Base-by-base conservation (phyloP, 2,888 invertebrate genomes). In the Erannis defoliaria region DNA sequence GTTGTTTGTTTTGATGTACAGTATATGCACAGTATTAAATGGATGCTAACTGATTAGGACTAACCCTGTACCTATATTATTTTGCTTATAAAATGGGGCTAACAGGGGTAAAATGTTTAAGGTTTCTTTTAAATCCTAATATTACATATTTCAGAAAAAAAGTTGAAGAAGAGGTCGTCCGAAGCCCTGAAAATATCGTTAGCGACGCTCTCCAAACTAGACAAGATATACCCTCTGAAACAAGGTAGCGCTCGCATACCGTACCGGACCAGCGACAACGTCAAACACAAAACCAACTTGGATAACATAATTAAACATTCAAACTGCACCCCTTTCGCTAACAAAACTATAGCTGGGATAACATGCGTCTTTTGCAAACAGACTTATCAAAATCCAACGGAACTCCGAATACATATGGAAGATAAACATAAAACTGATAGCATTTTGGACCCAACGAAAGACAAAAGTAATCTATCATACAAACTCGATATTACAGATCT, bases 401-500 rank as follows among this genome's bases (percentile, higher is more conserved):
- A 80, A 1, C 62, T 92, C 0, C 73, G 83, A 14, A 53, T 56
- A 0, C 91, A 92, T 45, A 81, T 78, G 0, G 68, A 73, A 0
- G 68, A 75, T 0, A 54, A 55, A 1, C 91, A 91, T 51, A 72
- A 72, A 14, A 70, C 75, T 0, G 73, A 77, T 0, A 80, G 78
- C 0, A 56, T 88, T 0, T 75, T 78, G 0, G 83, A 85, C 40
- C 77, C 74, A 1, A 85, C 82, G 38, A 64, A 83, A 9, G 89
- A 89, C 55, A 86, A 82, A 50, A 88, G 80, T 19, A 90, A 90
- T 16, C 45, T 91, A n/a, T 84, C 88, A 0, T 77, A 90, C 4
- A 91, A 91, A 83, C 76, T 91, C 19, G 91, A 92, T 48, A 90
- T 90, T 16, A 86, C 89, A 0, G 81, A 89, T 35, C 26, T 92